Conservation (phyloP, 2,113 vertebrate genomes). For the Sigmodon hispidus region DNA sequence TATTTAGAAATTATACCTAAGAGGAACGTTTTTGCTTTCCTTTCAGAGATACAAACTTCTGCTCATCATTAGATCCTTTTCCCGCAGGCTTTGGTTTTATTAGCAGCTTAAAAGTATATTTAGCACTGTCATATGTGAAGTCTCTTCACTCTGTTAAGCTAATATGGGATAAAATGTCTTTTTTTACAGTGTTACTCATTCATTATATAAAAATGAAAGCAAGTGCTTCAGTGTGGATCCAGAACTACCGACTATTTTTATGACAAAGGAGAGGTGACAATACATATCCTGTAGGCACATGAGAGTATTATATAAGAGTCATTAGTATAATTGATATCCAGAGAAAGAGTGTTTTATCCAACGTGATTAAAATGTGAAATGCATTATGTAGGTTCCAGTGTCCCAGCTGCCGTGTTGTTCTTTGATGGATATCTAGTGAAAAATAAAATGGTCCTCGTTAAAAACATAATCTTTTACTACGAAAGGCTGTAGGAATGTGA, state of each 20-base stretch:
- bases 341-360: conserved; percentile 87
- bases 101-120: conserved; percentile 90
- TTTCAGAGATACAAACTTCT: conserved; percentile 88
- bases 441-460: conserved; percentile 80
- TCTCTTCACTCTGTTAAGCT: conserved; percentile 88
- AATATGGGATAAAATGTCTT: conserved; percentile 87
- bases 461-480: conserved; percentile 75
- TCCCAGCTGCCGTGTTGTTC: conserved; percentile 83
- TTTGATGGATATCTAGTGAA: conserved; percentile 81
- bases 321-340: conserved; percentile 90
- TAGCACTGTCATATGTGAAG: conserved; percentile 88
- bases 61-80: conserved; percentile 87
- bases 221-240: conserved; percentile 82
- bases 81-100: conserved; percentile 87
- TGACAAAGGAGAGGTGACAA: conserved; percentile 88
- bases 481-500: conserved; percentile 65
- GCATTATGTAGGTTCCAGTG: conserved; percentile 84
- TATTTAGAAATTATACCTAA: conserved; percentile 87
- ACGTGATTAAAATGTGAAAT: conserved; percentile 87
- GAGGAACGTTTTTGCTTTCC: conserved; percentile 84
- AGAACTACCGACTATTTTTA: conserved; percentile 86
- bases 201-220: conserved; percentile 88
- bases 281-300: conserved; percentile 84
- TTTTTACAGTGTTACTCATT: conserved; percentile 88
- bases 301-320: conserved; percentile 88